phyloP scores from a whole-genome alignment of 2,113 vertebrate genomes.

The Macrotus californicus region DNA sequence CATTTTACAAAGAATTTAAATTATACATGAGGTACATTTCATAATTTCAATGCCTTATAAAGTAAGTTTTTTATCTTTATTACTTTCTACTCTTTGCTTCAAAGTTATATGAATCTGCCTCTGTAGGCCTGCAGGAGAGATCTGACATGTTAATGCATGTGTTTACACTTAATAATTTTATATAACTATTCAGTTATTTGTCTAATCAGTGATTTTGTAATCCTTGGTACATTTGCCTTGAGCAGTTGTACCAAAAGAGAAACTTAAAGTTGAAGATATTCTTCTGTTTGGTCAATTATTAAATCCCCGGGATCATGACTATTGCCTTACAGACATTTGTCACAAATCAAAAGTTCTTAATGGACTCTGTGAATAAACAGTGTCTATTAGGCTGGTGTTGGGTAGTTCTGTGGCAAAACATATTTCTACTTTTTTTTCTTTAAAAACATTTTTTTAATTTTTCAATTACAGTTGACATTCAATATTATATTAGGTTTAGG shows the following conservation, averaged over 20 bases:
- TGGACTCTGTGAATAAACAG: not conserved
- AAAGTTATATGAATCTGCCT: not conserved
- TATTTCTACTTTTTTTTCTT: not conserved
- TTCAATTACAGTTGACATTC: not conserved
- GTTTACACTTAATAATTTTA: not conserved
- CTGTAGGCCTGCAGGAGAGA: not conserved
- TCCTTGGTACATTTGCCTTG: not conserved
- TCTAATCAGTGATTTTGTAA: not conserved
- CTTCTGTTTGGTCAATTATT: not conserved
- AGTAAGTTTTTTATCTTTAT: slow-evolving; percentile 32
- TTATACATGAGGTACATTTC: not conserved
- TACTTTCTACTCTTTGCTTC: slow-evolving; percentile 24
- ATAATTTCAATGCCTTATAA: not conserved
- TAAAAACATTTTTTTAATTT: not conserved
- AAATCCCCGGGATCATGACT: not conserved
- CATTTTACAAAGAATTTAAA: slow-evolving; percentile 40
- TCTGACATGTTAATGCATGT: not conserved
- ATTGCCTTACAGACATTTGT: not conserved
- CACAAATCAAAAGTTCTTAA: not conserved
- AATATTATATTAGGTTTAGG: not conserved
- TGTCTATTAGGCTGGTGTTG: not conserved
- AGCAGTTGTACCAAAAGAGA: not conserved
- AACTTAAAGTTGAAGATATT: slow-evolving; percentile 1
- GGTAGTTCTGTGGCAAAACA: not conserved
- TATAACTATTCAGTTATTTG: not conserved